Base-by-base conservation (phyloP, 2,797 vertebrate species). In the Melopsittacus undulatus region DNA sequence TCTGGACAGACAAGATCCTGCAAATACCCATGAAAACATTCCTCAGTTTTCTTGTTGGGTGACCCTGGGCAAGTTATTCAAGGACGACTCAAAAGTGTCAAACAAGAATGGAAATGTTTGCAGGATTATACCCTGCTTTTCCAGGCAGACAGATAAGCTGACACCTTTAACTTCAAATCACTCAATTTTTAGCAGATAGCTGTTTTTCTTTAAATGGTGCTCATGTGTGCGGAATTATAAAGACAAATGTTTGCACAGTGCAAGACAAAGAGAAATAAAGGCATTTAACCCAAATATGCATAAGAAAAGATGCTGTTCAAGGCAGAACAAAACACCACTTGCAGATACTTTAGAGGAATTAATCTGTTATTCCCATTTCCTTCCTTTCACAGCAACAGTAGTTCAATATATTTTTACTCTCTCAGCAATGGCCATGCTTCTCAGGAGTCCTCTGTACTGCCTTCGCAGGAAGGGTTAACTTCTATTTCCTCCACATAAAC, bases 181-280 rank as follows among this genome's bases (percentile, higher is more conserved):
- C 48, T 69, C 34, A 9, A 13, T 34, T 90, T 94, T 90, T 80
- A 61, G 32, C 12, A 23, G 17, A 68, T 24, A 51, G 2, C 10
- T 26, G 57, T 7, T 59, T 72, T 89, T 48, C 21, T 0, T 36
- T 43, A 85, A 78, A 52, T 51, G 29, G 21, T 61, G 11, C 34
- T 72, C 19, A 0, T 83, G 17, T 90, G 17, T 81, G 26, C 34
- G 64, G 38, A 91, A 61, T 90, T 88, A 70, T 23, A 36, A 92
- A 91, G 67, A 73, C 43, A 96, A 91, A 88, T 3, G 84, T 85
- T 94, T 90, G 34, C 78, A 64, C 24, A 54, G 40, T 30, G 38
- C 56, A 73, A 92, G 95, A 43, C 52, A 86, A 92, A 89, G 38
- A 94, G 38, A 74, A 94, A 90, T 83, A 62, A 79, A 67, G 45